Evolutionary conservation across 2,888 invertebrate genomes (phyloP).

Genomic region (Pogonocherus hispidulus): DNA sequence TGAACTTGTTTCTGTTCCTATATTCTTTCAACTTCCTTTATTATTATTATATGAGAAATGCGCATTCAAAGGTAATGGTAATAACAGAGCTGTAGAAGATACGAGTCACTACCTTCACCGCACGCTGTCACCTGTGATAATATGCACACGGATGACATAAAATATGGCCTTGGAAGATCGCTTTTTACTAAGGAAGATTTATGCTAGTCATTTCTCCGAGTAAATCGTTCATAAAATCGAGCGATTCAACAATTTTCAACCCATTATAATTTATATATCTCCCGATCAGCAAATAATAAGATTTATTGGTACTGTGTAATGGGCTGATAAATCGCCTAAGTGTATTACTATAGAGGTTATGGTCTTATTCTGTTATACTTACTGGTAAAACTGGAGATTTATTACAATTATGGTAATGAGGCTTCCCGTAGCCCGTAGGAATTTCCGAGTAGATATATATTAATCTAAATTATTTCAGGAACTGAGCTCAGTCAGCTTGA

Average conservation of each 20-base stretch:
- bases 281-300: slow-evolving; percentile 37
- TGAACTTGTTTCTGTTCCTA: too few species aligned
- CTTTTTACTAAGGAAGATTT: slow-evolving; percentile 2
- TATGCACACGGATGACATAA: neutral
- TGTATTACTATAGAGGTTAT: slow-evolving; percentile 9
- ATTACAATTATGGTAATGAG: slow-evolving; percentile 40
- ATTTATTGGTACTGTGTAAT: slow-evolving; percentile 33
- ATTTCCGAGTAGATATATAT: slow-evolving; percentile 14
- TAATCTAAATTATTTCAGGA: slow-evolving; percentile 21
- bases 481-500: slow-evolving; percentile 1
- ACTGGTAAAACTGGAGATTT: slow-evolving; percentile 34
- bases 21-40: too few species aligned
- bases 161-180: neutral
- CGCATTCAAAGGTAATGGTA: too few species aligned
- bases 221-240: slow-evolving; percentile 19
- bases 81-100: too few species aligned
- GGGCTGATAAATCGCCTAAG: slow-evolving; percentile 33
- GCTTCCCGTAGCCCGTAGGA: slow-evolving; percentile 13
- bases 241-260: slow-evolving; percentile 20
- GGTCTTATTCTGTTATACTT: slow-evolving; percentile 13
- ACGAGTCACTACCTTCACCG: neutral
- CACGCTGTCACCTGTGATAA: neutral
- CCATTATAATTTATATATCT: slow-evolving; percentile 32
- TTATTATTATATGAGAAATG: too few species aligned
- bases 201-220: slow-evolving; percentile 10